Percentiles rank a stretch among this genome's conserved stretches.
These are phyloP conservation scores for Brachionus paranguensis DNA, from an alignment of 1,140 invertebrate genomes.

Conservation along the genomic window DNA sequence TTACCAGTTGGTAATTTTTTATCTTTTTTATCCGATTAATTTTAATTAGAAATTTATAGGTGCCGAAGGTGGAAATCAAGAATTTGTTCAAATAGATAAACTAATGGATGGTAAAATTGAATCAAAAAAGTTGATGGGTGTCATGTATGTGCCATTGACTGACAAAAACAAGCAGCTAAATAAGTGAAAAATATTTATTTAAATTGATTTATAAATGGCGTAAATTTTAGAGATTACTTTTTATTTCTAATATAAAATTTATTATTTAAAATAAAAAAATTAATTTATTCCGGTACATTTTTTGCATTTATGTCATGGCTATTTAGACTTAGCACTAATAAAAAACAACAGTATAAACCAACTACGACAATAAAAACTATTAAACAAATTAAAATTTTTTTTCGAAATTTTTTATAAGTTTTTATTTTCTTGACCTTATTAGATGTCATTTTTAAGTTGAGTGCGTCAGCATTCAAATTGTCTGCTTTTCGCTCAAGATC, in stretches of 20 bases:
- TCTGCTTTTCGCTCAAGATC: conserved; percentile 18
- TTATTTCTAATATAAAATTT: no score
- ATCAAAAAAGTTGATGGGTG: conserved; percentile 80
- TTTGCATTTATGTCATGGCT: background rate
- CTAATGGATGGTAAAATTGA: conserved; percentile 68
- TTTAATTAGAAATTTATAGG: background rate
- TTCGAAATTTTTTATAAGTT: background rate
- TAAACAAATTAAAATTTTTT: background rate
- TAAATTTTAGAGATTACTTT: no score
- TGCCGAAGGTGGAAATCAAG: conserved; percentile 58
- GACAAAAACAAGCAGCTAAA: conserved; percentile 68
- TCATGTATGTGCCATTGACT: conserved; percentile 92
- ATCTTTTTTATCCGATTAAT: background rate
- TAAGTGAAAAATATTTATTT: background rate
- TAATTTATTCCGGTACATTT: no score
- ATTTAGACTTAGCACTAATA: background rate
- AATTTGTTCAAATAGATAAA: conserved; percentile 69
- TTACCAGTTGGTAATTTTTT: conserved; percentile 70
- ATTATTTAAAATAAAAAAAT: no score
- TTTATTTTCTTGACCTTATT: background rate
- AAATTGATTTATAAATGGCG: background rate
- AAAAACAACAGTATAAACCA: background rate
- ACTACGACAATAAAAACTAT: background rate
- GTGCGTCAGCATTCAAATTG: background rate
- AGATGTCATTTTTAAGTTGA: background rate